phyloP scores from a whole-genome alignment of 30 jellyfish, hydroid and myxozoan species.

The Aurelia aurita complex sp. Pacific region DNA sequence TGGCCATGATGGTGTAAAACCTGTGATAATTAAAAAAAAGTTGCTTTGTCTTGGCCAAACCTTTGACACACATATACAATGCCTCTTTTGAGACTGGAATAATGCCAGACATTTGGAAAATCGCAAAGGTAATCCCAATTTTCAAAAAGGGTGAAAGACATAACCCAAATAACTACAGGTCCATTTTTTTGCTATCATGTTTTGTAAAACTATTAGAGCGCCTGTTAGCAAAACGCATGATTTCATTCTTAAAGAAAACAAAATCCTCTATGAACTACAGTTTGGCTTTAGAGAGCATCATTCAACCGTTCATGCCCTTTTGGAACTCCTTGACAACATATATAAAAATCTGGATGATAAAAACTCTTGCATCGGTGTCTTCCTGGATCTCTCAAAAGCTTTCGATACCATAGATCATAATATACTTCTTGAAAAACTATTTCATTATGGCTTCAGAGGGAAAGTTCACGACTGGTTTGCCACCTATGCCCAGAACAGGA shows the following conservation, averaged over 20 bases:
- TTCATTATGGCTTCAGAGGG: background rate
- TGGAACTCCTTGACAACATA: background rate
- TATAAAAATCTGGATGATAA: background rate
- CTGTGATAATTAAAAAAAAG: no score
- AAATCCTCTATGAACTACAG: slow-evolving; percentile 16
- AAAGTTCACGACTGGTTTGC: slow-evolving; percentile 2
- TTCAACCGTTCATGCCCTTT: background rate
- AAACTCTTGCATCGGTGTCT: slow-evolving; percentile 4
- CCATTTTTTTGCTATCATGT: slow-evolving; percentile 2
- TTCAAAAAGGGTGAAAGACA: no score
- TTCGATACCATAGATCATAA: slow-evolving; percentile 5
- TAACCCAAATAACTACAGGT: background rate
- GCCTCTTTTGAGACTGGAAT: no score
- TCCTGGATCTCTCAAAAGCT: slow-evolving; percentile 21
- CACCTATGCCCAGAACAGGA: background rate
- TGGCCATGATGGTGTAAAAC: no score
- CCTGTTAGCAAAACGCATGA: background rate
- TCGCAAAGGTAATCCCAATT: no score
- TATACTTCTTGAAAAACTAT: slow-evolving; percentile 5
- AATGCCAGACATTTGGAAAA: no score
- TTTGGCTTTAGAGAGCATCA: slow-evolving; percentile 8
- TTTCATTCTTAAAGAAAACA: background rate
- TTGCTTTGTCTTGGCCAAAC: no score
- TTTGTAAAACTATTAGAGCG: background rate
- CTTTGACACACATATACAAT: no score